Conservation (phyloP, 1,140 invertebrate genomes). For the Caenorhabditis inopinata region DNA sequence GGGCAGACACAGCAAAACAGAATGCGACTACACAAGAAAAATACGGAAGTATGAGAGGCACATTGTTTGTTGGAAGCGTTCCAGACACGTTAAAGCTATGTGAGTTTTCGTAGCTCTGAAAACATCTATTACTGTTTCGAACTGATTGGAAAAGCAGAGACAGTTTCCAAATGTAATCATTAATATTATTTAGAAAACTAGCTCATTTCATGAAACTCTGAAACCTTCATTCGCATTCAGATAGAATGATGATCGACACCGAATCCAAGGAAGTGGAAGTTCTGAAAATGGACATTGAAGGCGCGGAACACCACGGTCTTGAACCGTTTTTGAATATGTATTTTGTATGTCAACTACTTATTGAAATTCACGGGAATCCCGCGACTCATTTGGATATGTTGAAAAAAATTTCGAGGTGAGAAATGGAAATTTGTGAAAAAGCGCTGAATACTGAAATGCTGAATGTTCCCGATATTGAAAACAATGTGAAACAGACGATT, state of each 20-base stretch:
- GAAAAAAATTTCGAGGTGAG: not conserved
- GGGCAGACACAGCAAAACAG: not conserved
- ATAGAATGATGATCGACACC: conserved; percentile 1
- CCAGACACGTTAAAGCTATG: not conserved
- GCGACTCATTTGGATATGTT: not conserved
- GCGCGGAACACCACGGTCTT: not conserved
- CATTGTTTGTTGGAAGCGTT: conserved; percentile 2
- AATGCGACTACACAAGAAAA: not conserved
- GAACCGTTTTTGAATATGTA: not conserved
- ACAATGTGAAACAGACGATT: no score
- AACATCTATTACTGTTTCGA: no score
- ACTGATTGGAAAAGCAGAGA: not conserved
- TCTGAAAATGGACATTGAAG: conserved; percentile 21
- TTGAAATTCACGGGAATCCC: not conserved
- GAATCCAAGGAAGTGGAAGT: not conserved
- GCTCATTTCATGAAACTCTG: no score
- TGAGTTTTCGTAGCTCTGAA: no score
- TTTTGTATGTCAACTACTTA: not conserved
- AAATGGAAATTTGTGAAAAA: not conserved
- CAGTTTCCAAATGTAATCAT: no score
- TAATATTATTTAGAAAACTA: no score
- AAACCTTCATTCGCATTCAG: no score
- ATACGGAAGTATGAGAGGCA: not conserved
- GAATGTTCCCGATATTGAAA: no score
- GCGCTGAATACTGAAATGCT: no score